phyloP scores from a whole-genome alignment of 2,888 invertebrate genomes.

The Mactromeris polynyma region DNA sequence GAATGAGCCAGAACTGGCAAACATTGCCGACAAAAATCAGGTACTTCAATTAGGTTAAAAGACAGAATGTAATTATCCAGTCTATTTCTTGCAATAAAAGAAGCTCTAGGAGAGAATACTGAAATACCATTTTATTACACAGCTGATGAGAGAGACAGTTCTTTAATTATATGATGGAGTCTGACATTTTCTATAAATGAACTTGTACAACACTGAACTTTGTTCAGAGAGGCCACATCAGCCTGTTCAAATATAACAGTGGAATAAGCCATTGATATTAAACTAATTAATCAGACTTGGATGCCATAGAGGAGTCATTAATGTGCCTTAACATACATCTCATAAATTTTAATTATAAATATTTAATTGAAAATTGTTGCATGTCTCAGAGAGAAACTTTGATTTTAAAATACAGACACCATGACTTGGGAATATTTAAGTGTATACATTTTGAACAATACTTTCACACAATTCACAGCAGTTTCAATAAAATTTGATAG shows the following conservation, averaged over 20 bases:
- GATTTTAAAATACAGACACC: neutral
- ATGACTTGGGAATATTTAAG: neutral
- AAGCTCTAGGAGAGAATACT: neutral
- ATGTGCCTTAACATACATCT: neutral
- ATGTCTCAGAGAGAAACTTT: neutral
- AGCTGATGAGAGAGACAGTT: neutral
- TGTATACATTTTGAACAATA: no score
- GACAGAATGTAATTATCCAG: neutral
- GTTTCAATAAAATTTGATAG: neutral
- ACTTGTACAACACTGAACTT: neutral
- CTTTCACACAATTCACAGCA: neutral
- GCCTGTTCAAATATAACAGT: neutral
- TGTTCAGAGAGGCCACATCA: neutral
- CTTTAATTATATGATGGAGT: neutral
- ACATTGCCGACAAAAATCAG: neutral
- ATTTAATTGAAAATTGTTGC: neutral
- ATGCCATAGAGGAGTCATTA: neutral
- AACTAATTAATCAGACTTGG: neutral
- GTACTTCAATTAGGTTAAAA: slow-evolving; percentile 15
- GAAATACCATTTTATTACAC: neutral
- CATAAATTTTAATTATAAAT: neutral
- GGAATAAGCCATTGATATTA: neutral
- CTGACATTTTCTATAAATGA: neutral
- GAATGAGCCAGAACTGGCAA: neutral
- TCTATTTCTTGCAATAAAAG: slow-evolving; percentile 4